Conservation (phyloP, 2,113 vertebrate species). For the Plestiodon gilberti region DNA sequence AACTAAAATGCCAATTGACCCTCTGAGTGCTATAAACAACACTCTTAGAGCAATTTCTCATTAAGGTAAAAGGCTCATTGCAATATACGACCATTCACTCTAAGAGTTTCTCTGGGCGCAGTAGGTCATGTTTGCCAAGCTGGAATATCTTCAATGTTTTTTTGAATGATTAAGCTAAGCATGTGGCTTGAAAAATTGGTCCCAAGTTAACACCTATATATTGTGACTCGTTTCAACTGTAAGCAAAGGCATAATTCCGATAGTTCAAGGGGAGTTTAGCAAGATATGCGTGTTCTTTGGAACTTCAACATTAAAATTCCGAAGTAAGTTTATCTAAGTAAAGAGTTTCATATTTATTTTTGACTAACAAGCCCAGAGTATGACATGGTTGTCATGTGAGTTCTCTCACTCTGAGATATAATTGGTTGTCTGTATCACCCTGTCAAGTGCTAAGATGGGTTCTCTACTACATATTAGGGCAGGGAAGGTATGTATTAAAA, state of each 20-base stretch:
- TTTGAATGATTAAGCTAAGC: slow-evolving; percentile 1
- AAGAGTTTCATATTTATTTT: not conserved
- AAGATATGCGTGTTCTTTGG: not conserved
- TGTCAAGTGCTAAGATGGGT: too few relatives aligned
- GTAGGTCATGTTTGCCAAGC: not conserved
- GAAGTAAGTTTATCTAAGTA: not conserved
- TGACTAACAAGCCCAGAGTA: not conserved
- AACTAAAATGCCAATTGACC: slow-evolving; percentile 2
- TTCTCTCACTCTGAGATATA: not conserved
- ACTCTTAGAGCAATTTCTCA: slow-evolving; percentile 12
- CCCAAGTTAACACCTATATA: not conserved
- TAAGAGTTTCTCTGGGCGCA: not conserved
- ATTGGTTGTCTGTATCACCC: not conserved
- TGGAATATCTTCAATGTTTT: not conserved
- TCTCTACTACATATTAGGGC: too few relatives aligned
- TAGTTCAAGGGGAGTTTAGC: not conserved
- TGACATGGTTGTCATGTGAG: not conserved
- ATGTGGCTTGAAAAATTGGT: not conserved
- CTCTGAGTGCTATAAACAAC: slow-evolving; percentile 11
- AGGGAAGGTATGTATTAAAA: too few relatives aligned
- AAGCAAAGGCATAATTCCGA: not conserved
- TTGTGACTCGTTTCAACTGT: not conserved
- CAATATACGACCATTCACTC: not conserved
- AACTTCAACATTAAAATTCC: not conserved
- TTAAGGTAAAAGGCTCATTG: slow-evolving; percentile 13